Conservation (phyloP, 2,797 vertebrate genomes). For the Hydrolagus colliei region DNA sequence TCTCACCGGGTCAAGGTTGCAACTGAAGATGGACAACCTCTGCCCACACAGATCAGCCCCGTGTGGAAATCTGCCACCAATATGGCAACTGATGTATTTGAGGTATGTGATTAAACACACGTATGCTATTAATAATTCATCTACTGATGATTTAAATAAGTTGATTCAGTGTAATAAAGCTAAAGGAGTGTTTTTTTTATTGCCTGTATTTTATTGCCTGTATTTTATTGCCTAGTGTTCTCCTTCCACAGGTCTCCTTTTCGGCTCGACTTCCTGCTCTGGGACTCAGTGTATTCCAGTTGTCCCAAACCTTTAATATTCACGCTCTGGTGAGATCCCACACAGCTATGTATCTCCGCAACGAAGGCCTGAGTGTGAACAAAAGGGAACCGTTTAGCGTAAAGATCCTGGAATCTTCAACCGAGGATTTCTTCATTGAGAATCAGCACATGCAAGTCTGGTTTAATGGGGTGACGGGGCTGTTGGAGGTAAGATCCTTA, state of each 20-base stretch:
- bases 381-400: slow-evolving; percentile 62
- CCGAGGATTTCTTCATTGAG: slow-evolving; percentile 74
- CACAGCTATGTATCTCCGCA: slow-evolving; percentile 65
- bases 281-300: slow-evolving; percentile 76
- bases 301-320: slow-evolving; percentile 66
- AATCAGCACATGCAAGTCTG: slow-evolving; percentile 78
- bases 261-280: slow-evolving; percentile 75
- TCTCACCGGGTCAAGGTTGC: slow-evolving; percentile 67
- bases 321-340: slow-evolving; percentile 65
- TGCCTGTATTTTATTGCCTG: too few species aligned
- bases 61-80: slow-evolving; percentile 74
- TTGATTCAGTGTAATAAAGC: neutral
- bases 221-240: neutral
- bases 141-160: neutral
- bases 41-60: slow-evolving; percentile 75
- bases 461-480: slow-evolving; percentile 79
- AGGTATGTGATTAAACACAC: slow-evolving; percentile 55
- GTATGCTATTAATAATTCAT: neutral
- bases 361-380: slow-evolving; percentile 49
- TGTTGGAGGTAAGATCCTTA: slow-evolving; percentile 69
- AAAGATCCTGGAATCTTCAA: slow-evolving; percentile 56
- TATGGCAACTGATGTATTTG: slow-evolving; percentile 68
- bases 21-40: slow-evolving; percentile 79
- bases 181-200: too few species aligned
- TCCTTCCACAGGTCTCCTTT: slow-evolving; percentile 67